These are phyloP conservation scores for Phenacoccus solenopsis DNA, from an alignment of 1,140 invertebrate genomes.

Conservation along the genomic window DNA sequence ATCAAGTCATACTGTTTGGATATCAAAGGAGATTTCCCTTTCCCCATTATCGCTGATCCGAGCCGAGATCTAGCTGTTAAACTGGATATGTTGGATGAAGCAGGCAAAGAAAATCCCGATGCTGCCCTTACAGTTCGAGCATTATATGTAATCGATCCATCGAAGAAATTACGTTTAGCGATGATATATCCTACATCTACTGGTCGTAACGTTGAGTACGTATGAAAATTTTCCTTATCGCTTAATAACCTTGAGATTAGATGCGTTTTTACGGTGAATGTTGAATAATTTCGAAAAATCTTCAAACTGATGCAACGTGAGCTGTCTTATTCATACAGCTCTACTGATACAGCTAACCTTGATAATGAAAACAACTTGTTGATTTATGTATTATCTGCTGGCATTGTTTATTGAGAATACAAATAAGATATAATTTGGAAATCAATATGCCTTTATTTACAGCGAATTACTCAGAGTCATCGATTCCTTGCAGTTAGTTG, in stretches of 20 bases:
- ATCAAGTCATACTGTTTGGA: slow-evolving; percentile 60
- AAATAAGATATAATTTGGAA: neutral
- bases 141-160: slow-evolving; percentile 76
- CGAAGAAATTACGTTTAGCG: slow-evolving; percentile 69
- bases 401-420: no score
- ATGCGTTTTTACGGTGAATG: neutral
- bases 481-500: slow-evolving; percentile 75
- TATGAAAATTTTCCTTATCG: slow-evolving; percentile 27
- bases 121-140: slow-evolving; percentile 62
- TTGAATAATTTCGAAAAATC: no score
- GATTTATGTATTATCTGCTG: no score
- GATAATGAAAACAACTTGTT: neutral
- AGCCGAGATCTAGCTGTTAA: slow-evolving; percentile 58
- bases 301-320: neutral
- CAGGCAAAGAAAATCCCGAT: slow-evolving; percentile 55
- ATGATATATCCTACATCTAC: slow-evolving; percentile 85
- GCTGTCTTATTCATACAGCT: no score
- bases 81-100: slow-evolving; percentile 77
- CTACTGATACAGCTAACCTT: no score
- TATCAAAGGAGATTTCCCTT: slow-evolving; percentile 58
- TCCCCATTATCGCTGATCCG: slow-evolving; percentile 77
- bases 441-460: slow-evolving; percentile 16
- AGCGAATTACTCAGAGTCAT: slow-evolving; percentile 81
- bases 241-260: neutral
- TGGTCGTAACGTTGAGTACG: slow-evolving; percentile 82